Evolutionary conservation across 2,113 vertebrate species (phyloP).

Genomic region (Recurvirostra avosetta): DNA sequence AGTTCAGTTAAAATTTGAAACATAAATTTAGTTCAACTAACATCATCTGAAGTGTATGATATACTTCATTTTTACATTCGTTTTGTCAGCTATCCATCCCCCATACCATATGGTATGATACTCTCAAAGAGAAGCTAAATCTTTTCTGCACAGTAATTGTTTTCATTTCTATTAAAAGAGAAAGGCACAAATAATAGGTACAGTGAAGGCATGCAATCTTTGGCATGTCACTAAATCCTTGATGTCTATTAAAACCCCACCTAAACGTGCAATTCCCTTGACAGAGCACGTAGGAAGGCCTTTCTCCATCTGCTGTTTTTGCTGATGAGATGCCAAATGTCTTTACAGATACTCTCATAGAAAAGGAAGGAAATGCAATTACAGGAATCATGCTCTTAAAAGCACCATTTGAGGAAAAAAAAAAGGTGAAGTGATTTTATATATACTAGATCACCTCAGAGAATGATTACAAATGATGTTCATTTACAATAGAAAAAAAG

Average conservation of each 20-base stretch:
- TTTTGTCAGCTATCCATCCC: constrained; percentile 49
- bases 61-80: constrained; percentile 22
- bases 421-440: constrained; percentile 58
- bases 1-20: constrained; percentile 35
- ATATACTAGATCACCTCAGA: constrained; percentile 16
- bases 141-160: constrained; percentile 70
- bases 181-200: constrained; percentile 68
- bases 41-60: constrained; percentile 47
- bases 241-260: constrained; percentile 74
- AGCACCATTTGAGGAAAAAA: constrained; percentile 40
- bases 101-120: constrained; percentile 37
- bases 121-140: constrained; percentile 36
- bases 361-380: constrained; percentile 68
- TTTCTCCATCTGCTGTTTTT: constrained; percentile 76
- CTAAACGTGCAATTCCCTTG: constrained; percentile 75
- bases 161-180: constrained; percentile 76
- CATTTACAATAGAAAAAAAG: constrained; percentile 39
- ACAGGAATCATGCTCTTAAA: constrained; percentile 62
- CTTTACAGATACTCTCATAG: constrained; percentile 67
- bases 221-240: constrained; percentile 71
- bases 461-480: constrained; percentile 47
- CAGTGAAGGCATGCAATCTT: constrained; percentile 65
- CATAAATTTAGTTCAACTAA: constrained; percentile 60
- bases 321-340: constrained; percentile 78
- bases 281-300: constrained; percentile 65